These are phyloP conservation scores for Zygothrica quintamaculata DNA, from an alignment of 2,888 invertebrate genomes.

Conservation along the genomic window DNA sequence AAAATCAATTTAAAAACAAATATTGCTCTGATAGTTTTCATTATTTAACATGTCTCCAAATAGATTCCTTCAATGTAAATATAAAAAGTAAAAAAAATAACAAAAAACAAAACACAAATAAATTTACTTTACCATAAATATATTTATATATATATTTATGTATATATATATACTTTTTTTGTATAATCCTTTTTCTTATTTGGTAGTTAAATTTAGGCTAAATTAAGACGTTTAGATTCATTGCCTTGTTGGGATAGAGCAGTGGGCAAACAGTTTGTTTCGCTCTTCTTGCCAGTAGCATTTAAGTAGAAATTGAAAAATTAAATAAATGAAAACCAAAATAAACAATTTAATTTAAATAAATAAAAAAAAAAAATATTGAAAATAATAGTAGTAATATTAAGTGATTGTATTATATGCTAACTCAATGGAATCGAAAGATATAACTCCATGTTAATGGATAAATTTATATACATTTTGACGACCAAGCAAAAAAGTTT, in stretches of 20 bases:
- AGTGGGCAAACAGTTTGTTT: background rate
- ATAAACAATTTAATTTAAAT: background rate
- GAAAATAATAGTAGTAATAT: background rate
- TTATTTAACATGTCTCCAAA: slow-evolving; percentile 1
- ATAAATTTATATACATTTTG: slow-evolving; percentile 58
- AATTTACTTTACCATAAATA: background rate
- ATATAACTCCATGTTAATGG: slow-evolving; percentile 61
- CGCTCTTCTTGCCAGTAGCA: slow-evolving; percentile 35
- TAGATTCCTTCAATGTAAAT: slow-evolving; percentile 45
- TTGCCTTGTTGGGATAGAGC: slow-evolving; percentile 39
- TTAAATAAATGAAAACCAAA: slow-evolving; percentile 12
- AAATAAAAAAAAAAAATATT: background rate
- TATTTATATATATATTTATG: no score
- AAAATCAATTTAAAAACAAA: slow-evolving; percentile 46
- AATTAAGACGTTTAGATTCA: slow-evolving; percentile 28
- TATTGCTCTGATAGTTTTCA: slow-evolving; percentile 33
- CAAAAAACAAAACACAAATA: background rate
- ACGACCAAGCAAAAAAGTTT: slow-evolving; percentile 76
- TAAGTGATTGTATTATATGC: slow-evolving; percentile 24
- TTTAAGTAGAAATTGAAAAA: slow-evolving; percentile 47
- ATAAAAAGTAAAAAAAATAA: slow-evolving; percentile 16
- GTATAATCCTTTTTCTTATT: slow-evolving; percentile 23
- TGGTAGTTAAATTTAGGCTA: slow-evolving; percentile 24
- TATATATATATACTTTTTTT: slow-evolving; percentile 20
- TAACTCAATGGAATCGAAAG: slow-evolving; percentile 22